Evolutionary conservation across 92 coral and sea anemone species (phyloP), one percentile per base, ranked within the genome.

Genomic region (Isaurus tuberculatus): DNA sequence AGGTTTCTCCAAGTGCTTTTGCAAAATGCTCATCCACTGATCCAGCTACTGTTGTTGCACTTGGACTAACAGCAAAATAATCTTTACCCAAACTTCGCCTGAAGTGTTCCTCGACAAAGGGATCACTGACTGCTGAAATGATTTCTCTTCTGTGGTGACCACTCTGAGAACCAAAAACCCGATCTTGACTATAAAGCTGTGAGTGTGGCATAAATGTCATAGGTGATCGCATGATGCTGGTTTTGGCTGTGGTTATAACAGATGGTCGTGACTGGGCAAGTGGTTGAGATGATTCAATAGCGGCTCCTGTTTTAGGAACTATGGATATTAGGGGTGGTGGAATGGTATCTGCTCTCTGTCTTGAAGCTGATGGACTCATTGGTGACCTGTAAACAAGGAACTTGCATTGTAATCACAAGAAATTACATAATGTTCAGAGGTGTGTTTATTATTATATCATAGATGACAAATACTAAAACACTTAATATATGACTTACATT

Each of bases 1-100:
- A 97, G 0, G 91, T 90, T 15, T 97, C 97, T 2, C 99, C 99
- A 27, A 97, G 89, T 22, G 99, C 97, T 88, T 92, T 92, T 2
- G 99, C 98, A 90, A 97, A 97, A 79, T 97, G 99, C 70, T 97
- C 99, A 84, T 97, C 99, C 33, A 97, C 99, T 51, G 99, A 97
- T 26, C 97, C 99, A 64, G 94, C 93, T 3, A 89, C 92, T 23
- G 97, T 86, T 68, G 75, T 89, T 31, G 93, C 73, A 15, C 90
- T 84, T 32, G 98, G 97, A 81, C 93, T 94, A 31, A 97, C 97
- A 61, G 91, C 92, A 53, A 86, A 88, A 70, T 97, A 97, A 71
- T 97, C 99, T 72, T 92, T 90, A 10, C 99, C 99, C 68, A 97
- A 93, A 68, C 98, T 94, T 49, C 99, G 91, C 60, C 98, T 86